These are phyloP conservation scores for Gnathonemus longibarbis DNA, from an alignment of 2,113 vertebrate genomes.

Conservation along the genomic window DNA sequence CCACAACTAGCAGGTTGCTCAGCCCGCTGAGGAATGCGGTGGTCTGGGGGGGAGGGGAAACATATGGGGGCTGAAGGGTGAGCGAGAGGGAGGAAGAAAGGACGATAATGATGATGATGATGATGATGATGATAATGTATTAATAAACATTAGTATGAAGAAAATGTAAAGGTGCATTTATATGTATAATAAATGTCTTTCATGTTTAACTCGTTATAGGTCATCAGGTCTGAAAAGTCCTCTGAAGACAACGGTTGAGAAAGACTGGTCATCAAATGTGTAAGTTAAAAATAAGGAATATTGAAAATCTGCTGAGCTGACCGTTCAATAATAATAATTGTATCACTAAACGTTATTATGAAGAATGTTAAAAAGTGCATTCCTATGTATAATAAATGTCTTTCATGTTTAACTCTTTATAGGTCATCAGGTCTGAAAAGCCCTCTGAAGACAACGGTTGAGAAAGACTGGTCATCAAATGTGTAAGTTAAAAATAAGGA, in stretches of 20 bases:
- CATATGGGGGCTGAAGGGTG: no score
- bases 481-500: neutral
- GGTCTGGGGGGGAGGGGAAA: no score
- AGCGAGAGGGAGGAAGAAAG: no score
- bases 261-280: neutral
- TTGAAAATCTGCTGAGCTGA: neutral
- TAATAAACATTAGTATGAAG: neutral
- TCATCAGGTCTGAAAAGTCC: neutral
- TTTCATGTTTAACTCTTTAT: neutral
- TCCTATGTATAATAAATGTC: neutral
- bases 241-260: neutral
- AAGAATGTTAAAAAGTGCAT: neutral
- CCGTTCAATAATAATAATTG: neutral
- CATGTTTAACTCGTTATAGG: neutral
- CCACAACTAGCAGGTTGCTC: no score
- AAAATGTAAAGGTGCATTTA: neutral
- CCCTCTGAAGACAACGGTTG: neutral
- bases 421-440: constrained; percentile 3
- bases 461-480: neutral
- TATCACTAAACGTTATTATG: neutral
- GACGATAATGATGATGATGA: neutral
- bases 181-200: neutral
- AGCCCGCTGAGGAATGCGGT: no score
- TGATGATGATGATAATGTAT: neutral
- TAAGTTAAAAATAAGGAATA: neutral